phyloP scores from a whole-genome alignment of 2,113 vertebrate species.

The Lynx canadensis region DNA sequence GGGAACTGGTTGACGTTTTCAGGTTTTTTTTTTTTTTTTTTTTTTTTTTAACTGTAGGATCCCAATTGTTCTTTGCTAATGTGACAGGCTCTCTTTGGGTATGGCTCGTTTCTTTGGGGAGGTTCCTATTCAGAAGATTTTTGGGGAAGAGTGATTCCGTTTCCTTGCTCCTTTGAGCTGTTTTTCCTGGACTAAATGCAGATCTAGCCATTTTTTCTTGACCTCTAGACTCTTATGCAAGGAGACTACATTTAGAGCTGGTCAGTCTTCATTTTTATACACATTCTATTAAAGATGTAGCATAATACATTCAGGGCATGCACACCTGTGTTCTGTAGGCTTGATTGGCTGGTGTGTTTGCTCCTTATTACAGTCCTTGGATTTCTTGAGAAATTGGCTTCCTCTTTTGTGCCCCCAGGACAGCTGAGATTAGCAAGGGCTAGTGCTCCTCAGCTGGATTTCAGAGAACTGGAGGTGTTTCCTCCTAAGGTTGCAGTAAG shows the following conservation, averaged over 20 bases:
- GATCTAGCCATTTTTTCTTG: neutral
- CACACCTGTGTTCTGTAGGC: neutral
- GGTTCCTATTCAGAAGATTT: neutral
- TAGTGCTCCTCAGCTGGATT: neutral
- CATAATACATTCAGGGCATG: neutral
- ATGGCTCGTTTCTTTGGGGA: neutral
- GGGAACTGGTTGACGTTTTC: neutral
- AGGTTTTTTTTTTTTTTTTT: neutral
- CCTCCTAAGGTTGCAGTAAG: neutral
- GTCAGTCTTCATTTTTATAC: conserved; percentile 12
- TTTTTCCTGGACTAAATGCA: neutral
- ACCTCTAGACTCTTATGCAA: neutral
- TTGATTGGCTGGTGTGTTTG: neutral
- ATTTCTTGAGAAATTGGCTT: conserved; percentile 35
- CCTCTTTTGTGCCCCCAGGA: neutral
- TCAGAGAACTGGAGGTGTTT: neutral
- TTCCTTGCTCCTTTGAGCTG: neutral
- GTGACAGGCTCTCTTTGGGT: neutral
- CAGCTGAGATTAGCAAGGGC: neutral
- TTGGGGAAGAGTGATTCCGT: neutral
- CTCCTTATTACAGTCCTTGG: neutral
- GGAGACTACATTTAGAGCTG: neutral
- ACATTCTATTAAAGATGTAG: conserved; percentile 26
- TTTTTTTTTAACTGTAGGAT: neutral
- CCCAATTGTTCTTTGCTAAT: neutral